These are phyloP conservation scores for Erethizon dorsatum DNA, from an alignment of 2,797 vertebrate genomes.

Conservation along the genomic window DNA sequence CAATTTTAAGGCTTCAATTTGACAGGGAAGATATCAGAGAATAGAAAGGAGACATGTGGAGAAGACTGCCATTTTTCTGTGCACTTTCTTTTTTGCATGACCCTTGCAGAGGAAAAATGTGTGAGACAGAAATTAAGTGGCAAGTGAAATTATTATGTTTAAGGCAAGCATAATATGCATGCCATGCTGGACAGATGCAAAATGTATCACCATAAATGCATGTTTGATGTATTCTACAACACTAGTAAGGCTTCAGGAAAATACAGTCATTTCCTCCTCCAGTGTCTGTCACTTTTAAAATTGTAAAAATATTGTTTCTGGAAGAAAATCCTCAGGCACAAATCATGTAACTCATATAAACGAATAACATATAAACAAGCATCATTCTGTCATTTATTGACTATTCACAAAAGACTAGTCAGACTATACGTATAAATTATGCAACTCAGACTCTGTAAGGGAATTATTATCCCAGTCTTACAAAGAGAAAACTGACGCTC, in stretches of 20 bases:
- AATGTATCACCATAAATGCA: constrained; percentile 75
- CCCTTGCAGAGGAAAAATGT: constrained; percentile 59
- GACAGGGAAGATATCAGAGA: constrained; percentile 68
- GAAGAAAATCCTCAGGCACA: background rate
- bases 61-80: constrained; percentile 50
- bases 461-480: constrained; percentile 43
- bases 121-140: constrained; percentile 72
- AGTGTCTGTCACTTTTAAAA: constrained; percentile 80
- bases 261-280: constrained; percentile 73
- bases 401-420: constrained; percentile 33
- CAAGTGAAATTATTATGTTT: constrained; percentile 82
- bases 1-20: constrained; percentile 72
- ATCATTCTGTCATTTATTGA: constrained; percentile 27
- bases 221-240: constrained; percentile 72
- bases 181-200: constrained; percentile 74
- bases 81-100: constrained; percentile 63
- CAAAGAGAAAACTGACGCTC: constrained; percentile 32
- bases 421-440: constrained; percentile 9
- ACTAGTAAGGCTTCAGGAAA: constrained; percentile 54
- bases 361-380: constrained; percentile 35
- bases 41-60: constrained; percentile 65
- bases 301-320: constrained; percentile 67
- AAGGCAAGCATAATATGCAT: constrained; percentile 73
- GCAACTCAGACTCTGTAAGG: background rate
- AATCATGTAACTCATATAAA: constrained; percentile 13